These are phyloP conservation scores for Phymastichus coffea DNA, from an alignment of 1,140 invertebrate species.

Conservation along the genomic window DNA sequence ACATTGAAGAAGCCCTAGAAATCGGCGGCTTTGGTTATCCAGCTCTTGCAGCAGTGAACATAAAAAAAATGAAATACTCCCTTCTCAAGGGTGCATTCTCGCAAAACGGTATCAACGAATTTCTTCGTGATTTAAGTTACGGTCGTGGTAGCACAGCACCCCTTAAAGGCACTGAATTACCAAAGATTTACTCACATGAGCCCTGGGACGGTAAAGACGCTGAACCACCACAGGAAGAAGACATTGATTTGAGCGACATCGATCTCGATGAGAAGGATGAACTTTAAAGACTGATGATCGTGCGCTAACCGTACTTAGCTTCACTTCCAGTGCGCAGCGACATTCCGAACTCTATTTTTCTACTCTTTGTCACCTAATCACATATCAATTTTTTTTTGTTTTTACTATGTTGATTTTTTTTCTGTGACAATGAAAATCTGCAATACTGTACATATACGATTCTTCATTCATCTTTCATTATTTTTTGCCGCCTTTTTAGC, in stretches of 20 bases:
- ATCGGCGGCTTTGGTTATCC: conserved; percentile 92
- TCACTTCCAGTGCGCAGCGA: too few species aligned
- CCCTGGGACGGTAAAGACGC: conserved; percentile 98
- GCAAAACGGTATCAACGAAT: conserved; percentile 91
- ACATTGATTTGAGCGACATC: conserved; percentile 90
- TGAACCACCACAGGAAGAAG: conserved; percentile 84
- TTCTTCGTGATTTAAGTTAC: conserved; percentile 91
- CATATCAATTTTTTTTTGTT: too few species aligned
- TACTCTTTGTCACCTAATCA: too few species aligned
- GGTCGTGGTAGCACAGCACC: conserved; percentile 91
- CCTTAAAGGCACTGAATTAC: conserved; percentile 82
- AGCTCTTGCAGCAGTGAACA: conserved; percentile 94
- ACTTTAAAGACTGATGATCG: conserved; percentile 60
- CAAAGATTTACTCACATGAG: conserved; percentile 70
- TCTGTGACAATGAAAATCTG: too few species aligned
- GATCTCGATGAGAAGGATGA: conserved; percentile 86
- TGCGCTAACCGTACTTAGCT: too few species aligned
- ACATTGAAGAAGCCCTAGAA: conserved; percentile 86
- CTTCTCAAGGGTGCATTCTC: conserved; percentile 93
- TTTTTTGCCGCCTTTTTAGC: too few species aligned
- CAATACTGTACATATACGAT: too few species aligned
- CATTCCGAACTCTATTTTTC: too few species aligned
- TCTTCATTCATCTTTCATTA: too few species aligned
- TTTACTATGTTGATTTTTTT: too few species aligned
- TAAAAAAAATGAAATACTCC: conserved; percentile 96